Conservation (phyloP, 2,113 vertebrate genomes). For the Alexandromys fortis region DNA sequence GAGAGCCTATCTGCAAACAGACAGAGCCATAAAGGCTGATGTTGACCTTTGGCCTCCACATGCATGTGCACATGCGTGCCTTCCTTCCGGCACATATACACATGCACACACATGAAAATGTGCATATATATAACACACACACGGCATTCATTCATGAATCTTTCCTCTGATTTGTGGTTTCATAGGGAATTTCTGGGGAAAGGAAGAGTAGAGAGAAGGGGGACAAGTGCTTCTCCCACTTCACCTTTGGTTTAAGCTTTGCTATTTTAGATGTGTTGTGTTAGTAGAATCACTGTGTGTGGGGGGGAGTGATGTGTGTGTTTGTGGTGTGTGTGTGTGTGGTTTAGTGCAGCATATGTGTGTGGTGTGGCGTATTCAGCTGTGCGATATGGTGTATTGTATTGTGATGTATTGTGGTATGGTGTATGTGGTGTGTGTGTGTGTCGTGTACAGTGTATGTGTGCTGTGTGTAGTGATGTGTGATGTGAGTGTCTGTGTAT, state of each 20-base stretch:
- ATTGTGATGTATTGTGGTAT: no score
- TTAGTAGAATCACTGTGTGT: not conserved
- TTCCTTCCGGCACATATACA: not conserved
- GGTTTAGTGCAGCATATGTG: not conserved
- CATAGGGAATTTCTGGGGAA: not conserved
- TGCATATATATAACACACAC: not conserved
- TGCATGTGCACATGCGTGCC: not conserved
- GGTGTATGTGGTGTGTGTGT: no score
- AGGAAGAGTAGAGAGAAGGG: not conserved
- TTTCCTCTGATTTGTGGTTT: not conserved
- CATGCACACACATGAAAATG: not conserved
- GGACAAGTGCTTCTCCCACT: not conserved
- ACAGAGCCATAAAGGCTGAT: not conserved
- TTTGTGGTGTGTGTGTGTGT: not conserved
- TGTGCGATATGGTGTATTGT: no score
- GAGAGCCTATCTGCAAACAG: not conserved
- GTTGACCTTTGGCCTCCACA: not conserved
- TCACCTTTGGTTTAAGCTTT: not conserved
- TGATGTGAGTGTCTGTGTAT: no score
- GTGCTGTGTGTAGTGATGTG: no score
- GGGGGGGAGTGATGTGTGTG: not conserved
- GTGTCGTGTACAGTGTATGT: no score
- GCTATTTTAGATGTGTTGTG: fast-evolving
- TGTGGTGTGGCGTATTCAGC: no score
- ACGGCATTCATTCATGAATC: not conserved